phyloP scores from a whole-genome alignment of 2,797 vertebrate genomes.

The Cyprinodon diabolis region DNA sequence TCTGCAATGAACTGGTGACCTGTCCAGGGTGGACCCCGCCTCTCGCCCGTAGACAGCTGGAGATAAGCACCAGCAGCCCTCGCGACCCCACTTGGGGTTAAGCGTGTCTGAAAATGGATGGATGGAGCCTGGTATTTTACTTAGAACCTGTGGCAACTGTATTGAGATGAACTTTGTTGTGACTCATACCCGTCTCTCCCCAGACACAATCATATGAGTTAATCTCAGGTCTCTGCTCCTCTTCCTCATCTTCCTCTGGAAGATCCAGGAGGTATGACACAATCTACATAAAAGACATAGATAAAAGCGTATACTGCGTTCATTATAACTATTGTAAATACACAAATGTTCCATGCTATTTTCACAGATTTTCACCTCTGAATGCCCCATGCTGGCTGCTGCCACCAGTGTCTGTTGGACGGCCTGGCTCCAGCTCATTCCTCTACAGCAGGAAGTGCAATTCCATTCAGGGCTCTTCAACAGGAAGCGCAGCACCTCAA shows the following conservation, averaged over 20 bases:
- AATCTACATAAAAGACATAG: slow-evolving; percentile 77
- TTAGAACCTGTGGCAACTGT: not conserved
- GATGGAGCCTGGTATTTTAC: not conserved
- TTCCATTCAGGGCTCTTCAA: slow-evolving; percentile 89
- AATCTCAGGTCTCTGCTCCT: slow-evolving; percentile 92
- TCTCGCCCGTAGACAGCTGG: too few species aligned
- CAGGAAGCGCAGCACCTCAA: slow-evolving; percentile 91
- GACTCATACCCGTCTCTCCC: slow-evolving; percentile 92
- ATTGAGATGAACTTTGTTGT: not conserved
- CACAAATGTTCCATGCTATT: not conserved
- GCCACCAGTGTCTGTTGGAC: slow-evolving; percentile 94
- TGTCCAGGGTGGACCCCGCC: too few species aligned
- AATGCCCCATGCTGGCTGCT: slow-evolving; percentile 93
- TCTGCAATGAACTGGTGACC: too few species aligned
- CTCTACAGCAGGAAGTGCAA: slow-evolving; percentile 82
- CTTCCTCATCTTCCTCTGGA: slow-evolving; percentile 92
- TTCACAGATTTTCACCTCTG: slow-evolving; percentile 80
- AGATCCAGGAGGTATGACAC: slow-evolving; percentile 94
- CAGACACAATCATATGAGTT: slow-evolving; percentile 94
- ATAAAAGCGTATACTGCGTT: not conserved
- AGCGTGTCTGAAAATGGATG: too few species aligned
- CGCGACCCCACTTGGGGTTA: too few species aligned
- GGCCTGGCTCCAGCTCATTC: slow-evolving; percentile 88
- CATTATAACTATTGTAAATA: not conserved
- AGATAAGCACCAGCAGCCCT: too few species aligned